Evolutionary conservation across 1,140 invertebrate genomes (phyloP).

Genomic region (Drosophila ironensis): DNA sequence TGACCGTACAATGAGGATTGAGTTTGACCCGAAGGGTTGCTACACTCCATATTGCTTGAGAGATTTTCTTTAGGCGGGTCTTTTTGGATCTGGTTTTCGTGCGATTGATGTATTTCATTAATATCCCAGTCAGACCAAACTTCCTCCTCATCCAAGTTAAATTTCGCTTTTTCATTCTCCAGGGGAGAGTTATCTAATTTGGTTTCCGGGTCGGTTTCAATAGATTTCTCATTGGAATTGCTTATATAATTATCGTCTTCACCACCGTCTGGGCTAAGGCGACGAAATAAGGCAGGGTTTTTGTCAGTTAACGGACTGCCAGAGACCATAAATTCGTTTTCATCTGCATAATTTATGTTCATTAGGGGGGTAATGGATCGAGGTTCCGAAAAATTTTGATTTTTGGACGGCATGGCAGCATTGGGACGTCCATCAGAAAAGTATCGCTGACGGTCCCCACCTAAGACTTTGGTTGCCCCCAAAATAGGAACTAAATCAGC

Average conservation of each 20-base stretch:
- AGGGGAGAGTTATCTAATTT: neutral
- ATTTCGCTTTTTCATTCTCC: conserved; percentile 30
- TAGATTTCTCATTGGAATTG: conserved; percentile 45
- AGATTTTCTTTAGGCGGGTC: too few species aligned
- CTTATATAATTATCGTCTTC: conserved; percentile 86
- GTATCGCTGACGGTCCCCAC: conserved; percentile 89
- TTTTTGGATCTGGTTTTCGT: too few species aligned
- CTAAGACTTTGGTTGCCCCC: conserved; percentile 89
- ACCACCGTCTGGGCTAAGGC: conserved; percentile 90
- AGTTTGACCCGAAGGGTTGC: too few species aligned
- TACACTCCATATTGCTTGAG: too few species aligned
- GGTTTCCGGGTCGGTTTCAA: conserved; percentile 1
- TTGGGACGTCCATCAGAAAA: conserved; percentile 91
- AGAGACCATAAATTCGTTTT: conserved; percentile 69
- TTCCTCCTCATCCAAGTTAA: conserved; percentile 81
- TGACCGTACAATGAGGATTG: too few species aligned
- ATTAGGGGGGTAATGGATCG: conserved; percentile 77
- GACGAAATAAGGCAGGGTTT: conserved; percentile 83
- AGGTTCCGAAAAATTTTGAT: conserved; percentile 57
- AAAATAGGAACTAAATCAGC: conserved; percentile 92
- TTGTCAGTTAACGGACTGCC: conserved; percentile 55
- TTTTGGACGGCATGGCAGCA: conserved; percentile 52
- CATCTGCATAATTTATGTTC: conserved; percentile 55
- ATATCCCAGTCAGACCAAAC: conserved; percentile 90
- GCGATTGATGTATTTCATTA: too few species aligned